These are phyloP conservation scores for Enteromius mattozi DNA, from an alignment of 2,797 vertebrate genomes.

Conservation along the genomic window DNA sequence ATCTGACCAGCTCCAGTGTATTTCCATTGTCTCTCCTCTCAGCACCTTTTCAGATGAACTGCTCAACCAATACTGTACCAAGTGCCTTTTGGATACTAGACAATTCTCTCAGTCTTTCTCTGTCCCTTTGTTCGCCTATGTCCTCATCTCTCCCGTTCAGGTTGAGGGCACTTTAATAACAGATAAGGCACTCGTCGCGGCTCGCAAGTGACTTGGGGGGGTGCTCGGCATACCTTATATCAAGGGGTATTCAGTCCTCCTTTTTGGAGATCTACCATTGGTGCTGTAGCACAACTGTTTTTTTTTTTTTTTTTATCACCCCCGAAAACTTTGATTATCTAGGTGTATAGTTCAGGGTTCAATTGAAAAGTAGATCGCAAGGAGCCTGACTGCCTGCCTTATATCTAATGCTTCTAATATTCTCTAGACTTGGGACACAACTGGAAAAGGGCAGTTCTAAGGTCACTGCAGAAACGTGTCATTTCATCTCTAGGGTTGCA, in stretches of 20 bases:
- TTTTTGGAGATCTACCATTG: neutral
- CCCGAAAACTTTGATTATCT: neutral
- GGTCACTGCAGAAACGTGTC: slow-evolving; percentile 59
- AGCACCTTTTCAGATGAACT: slow-evolving; percentile 70
- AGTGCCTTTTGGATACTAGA: slow-evolving; percentile 64
- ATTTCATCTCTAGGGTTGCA: slow-evolving; percentile 44
- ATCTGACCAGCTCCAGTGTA: slow-evolving; percentile 58
- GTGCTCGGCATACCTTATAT: slow-evolving; percentile 38
- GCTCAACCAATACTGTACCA: slow-evolving; percentile 60
- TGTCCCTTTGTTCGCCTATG: slow-evolving; percentile 54
- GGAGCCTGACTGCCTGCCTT: slow-evolving; percentile 18
- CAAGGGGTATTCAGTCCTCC: neutral
- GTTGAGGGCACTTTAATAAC: slow-evolving; percentile 66
- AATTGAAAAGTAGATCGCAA: neutral
- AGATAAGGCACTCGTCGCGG: slow-evolving; percentile 68
- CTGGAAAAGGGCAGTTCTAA: slow-evolving; percentile 35
- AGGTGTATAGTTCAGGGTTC: neutral
- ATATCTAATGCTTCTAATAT: slow-evolving; percentile 40
- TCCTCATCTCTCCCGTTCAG: slow-evolving; percentile 56
- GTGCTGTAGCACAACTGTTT: neutral
- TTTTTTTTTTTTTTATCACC: slow-evolving; percentile 7
- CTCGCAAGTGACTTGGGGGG: slow-evolving; percentile 62
- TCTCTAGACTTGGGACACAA: neutral
- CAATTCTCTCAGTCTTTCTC: slow-evolving; percentile 35
- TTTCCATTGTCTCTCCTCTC: slow-evolving; percentile 66